phyloP scores from a whole-genome alignment of 1,140 invertebrate genomes.

The Planococcus citri region DNA sequence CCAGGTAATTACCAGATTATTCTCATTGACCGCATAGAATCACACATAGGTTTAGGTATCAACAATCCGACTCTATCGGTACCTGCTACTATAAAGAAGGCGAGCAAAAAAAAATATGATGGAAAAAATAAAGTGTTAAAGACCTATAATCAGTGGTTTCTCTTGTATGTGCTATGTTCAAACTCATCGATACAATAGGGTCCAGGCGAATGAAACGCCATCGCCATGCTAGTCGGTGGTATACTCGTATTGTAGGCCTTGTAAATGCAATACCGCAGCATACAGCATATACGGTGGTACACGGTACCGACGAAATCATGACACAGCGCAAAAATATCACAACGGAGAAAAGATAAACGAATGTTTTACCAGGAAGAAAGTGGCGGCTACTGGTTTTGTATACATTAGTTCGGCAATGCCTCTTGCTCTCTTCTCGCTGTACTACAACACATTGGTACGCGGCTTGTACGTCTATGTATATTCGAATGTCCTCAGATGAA shows the following conservation, averaged over 20 bases:
- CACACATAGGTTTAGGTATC: no score
- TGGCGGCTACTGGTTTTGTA: constrained; percentile 16
- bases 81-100: not conserved
- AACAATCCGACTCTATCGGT: no score
- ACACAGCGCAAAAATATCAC: constrained; percentile 10
- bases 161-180: not conserved
- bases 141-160: constrained; percentile 5
- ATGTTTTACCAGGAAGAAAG: constrained; percentile 19
- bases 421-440: no score
- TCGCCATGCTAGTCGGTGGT: no score
- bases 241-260: no score
- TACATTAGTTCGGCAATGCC: not conserved
- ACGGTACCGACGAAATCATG: constrained; percentile 16
- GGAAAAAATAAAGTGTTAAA: not conserved
- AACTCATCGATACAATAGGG: not conserved
- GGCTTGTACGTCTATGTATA: not conserved
- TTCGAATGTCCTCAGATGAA: constrained; percentile 18
- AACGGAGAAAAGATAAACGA: constrained; percentile 17
- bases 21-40: no score
- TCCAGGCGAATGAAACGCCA: not conserved
- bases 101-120: not conserved
- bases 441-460: no score
- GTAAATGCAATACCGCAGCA: not conserved
- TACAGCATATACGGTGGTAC: not conserved
- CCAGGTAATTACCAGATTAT: no score